phyloP scores from a whole-genome alignment of 2,797 vertebrate species.

The Cryptoblepharus egeriae region DNA sequence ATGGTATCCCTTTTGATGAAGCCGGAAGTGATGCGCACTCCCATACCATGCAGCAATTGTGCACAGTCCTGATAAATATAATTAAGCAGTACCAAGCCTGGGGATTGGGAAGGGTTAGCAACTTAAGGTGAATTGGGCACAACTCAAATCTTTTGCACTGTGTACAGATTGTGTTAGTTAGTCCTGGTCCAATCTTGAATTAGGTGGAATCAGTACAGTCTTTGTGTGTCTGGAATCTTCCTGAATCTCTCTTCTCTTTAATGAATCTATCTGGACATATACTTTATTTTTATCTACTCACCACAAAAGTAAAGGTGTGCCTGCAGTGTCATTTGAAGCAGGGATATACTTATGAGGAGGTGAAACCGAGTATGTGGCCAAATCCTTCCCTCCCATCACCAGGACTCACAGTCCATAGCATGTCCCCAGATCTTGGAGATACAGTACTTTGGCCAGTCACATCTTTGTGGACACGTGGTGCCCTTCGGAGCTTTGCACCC shows the following conservation, averaged over 20 bases:
- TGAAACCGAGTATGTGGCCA: not conserved
- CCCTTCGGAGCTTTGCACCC: no score
- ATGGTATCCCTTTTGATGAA: no score
- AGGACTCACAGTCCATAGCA: no score
- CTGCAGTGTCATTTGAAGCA: not conserved
- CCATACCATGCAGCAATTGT: no score
- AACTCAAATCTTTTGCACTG: not conserved
- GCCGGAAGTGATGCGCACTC: not conserved
- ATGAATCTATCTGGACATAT: not conserved
- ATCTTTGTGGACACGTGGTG: no score
- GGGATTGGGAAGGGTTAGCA: not conserved
- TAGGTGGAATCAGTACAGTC: not conserved
- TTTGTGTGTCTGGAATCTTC: not conserved
- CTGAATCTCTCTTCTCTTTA: not conserved
- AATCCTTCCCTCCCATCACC: no score
- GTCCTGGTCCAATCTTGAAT: no score
- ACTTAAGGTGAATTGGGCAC: not conserved
- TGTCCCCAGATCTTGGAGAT: no score
- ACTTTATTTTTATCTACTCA: not conserved
- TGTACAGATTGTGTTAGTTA: not conserved
- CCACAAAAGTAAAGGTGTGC: not conserved
- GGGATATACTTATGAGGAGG: not conserved
- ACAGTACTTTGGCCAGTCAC: no score
- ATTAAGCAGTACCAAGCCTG: not conserved
- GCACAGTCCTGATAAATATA: not conserved